These are phyloP conservation scores for Philereme transversata DNA, from an alignment of 2,888 invertebrate genomes.

Conservation along the genomic window DNA sequence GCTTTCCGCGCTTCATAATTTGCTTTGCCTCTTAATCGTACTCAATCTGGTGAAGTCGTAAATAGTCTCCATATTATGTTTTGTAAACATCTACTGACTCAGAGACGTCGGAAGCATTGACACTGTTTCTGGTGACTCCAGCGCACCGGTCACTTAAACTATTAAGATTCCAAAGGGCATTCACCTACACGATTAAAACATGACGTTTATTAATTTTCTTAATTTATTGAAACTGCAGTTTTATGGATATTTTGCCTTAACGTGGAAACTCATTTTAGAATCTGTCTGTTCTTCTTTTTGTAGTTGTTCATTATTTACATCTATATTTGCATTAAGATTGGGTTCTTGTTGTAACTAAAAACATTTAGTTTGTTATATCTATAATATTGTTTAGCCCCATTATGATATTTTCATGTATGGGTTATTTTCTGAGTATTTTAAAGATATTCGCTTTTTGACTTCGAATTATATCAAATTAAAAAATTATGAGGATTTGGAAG, in stretches of 20 bases:
- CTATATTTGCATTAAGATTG: too few relatives aligned
- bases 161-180: conserved; percentile 16
- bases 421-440: too few relatives aligned
- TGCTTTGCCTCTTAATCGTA: conserved; percentile 13
- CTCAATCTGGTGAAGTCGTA: conserved; percentile 9
- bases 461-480: too few relatives aligned
- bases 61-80: conserved; percentile 18
- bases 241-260: not conserved
- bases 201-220: conserved; percentile 13
- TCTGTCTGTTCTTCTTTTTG: not conserved
- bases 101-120: conserved; percentile 10
- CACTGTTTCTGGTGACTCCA: conserved; percentile 13
- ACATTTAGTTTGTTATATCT: too few relatives aligned
- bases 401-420: too few relatives aligned
- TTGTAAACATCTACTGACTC: conserved; percentile 13
- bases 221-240: conserved; percentile 1
- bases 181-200: not conserved
- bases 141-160: conserved; percentile 27
- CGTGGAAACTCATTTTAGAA: conserved; percentile 1
- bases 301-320: too few relatives aligned
- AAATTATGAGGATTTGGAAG: too few relatives aligned
- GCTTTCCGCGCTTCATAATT: conserved; percentile 15
- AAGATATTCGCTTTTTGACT: too few relatives aligned
- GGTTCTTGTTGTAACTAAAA: too few relatives aligned
- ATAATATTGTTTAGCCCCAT: too few relatives aligned